phyloP scores from a whole-genome alignment of 2,113 vertebrate genomes.

The Xenopus laevis region DNA sequence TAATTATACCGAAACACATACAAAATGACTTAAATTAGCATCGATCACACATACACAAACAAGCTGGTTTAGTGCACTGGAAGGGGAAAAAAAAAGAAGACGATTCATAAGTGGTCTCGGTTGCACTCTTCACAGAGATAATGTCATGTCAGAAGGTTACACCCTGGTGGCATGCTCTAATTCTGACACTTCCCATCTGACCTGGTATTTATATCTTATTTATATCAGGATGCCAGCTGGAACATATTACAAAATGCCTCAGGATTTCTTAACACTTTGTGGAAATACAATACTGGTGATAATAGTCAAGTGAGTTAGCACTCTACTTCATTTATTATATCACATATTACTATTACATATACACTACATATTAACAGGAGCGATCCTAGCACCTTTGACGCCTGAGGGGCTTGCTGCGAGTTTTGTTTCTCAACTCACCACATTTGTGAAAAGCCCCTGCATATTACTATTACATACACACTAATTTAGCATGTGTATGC shows the following conservation, averaged over 20 bases:
- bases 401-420: too few relatives aligned
- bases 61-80: constrained; percentile 12
- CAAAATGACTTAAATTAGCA: constrained; percentile 45
- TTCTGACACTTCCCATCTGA: constrained; percentile 5
- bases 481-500: too few relatives aligned
- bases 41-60: not conserved
- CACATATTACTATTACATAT: too few relatives aligned
- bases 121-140: not conserved
- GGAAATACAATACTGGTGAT: too few relatives aligned
- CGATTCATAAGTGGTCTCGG: not conserved
- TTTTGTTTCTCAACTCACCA: too few relatives aligned
- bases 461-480: too few relatives aligned
- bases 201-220: not conserved
- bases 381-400: too few relatives aligned
- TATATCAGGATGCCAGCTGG: not conserved
- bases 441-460: too few relatives aligned
- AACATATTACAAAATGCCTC: not conserved
- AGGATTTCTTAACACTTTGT: too few relatives aligned
- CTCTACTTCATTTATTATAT: too few relatives aligned
- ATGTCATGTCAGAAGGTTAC: constrained; percentile 1
- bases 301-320: too few relatives aligned
- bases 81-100: not conserved
- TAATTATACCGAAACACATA: constrained; percentile 56
- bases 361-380: too few relatives aligned
- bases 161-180: constrained; percentile 12